Percentiles rank a stretch among this genome's conserved stretches.
phyloP scores from a whole-genome alignment of 64 coral and sea anemone genomes.

The Montipora foliosa region DNA sequence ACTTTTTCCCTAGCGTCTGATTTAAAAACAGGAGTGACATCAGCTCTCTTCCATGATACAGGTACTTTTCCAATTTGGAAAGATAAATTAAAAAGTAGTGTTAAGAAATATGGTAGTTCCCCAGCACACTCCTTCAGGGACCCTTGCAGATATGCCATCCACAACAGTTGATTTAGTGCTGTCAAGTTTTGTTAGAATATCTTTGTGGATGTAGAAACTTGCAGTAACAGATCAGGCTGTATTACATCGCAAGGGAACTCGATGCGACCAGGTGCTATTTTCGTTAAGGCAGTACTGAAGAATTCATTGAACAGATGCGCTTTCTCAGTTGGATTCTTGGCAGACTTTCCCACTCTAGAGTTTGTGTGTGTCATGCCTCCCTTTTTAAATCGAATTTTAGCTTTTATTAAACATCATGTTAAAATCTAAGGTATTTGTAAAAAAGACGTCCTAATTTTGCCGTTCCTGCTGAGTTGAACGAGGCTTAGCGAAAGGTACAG shows the following conservation, averaged over 20 bases:
- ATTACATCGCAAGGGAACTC: not conserved
- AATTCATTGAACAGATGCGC: not conserved
- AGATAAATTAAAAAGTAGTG: slow-evolving; percentile 55
- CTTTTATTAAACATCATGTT: slow-evolving; percentile 66
- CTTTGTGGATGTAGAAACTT: not conserved
- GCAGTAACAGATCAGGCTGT: not conserved
- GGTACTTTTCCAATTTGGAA: slow-evolving; percentile 19
- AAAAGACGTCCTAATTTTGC: slow-evolving; percentile 94
- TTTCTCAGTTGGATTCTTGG: not conserved
- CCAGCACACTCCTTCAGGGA: slow-evolving; percentile 41
- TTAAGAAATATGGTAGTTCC: slow-evolving; percentile 35
- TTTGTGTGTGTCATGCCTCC: too few species aligned
- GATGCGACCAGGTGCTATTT: not conserved
- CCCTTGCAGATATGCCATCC: slow-evolving; percentile 36
- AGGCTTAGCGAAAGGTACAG: slow-evolving; percentile 70
- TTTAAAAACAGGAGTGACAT: slow-evolving; percentile 58
- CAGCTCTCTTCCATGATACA: slow-evolving; percentile 37
- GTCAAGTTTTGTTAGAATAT: slow-evolving; percentile 22
- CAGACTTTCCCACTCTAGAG: not conserved
- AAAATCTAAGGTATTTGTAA: slow-evolving; percentile 96
- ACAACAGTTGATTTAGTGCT: slow-evolving; percentile 41
- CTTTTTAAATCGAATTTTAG: too few species aligned
- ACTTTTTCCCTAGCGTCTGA: slow-evolving; percentile 39
- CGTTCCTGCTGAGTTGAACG: slow-evolving; percentile 60
- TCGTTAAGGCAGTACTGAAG: not conserved